These are phyloP conservation scores for Chymomyza fuscimana DNA, from an alignment of 2,888 invertebrate species.

Conservation along the genomic window DNA sequence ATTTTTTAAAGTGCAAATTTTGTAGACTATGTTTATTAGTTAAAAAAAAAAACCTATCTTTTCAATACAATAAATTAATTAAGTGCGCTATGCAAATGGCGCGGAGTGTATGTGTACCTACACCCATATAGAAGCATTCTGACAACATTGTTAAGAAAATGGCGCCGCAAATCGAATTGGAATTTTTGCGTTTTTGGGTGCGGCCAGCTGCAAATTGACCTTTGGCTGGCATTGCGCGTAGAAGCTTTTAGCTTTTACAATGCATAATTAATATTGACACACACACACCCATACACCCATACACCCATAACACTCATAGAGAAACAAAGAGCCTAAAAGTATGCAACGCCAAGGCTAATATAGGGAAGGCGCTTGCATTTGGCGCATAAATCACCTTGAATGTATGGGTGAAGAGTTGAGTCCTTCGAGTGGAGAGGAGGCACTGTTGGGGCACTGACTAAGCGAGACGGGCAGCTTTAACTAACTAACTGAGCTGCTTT, in stretches of 20 bases:
- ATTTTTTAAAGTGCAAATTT: too few relatives aligned
- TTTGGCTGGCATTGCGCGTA: constrained; percentile 30
- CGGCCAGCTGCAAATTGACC: constrained; percentile 15
- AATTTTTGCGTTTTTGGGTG: constrained; percentile 12
- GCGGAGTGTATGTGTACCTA: too few relatives aligned
- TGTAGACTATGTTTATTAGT: too few relatives aligned
- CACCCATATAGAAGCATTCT: not conserved
- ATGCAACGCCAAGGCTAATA: constrained; percentile 69
- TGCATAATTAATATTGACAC: constrained; percentile 71
- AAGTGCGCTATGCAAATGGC: too few relatives aligned
- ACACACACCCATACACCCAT: constrained; percentile 9
- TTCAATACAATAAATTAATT: too few relatives aligned
- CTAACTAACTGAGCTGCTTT: constrained; percentile 48
- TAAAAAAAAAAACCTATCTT: too few relatives aligned
- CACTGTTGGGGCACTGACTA: not conserved
- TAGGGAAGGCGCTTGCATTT: constrained; percentile 60
- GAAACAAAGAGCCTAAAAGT: constrained; percentile 24
- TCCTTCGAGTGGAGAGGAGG: constrained; percentile 4
- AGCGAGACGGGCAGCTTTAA: constrained; percentile 14
- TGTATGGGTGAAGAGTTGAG: constrained; percentile 27
- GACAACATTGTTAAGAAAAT: constrained; percentile 26
- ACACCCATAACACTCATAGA: too few relatives aligned
- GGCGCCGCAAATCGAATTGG: constrained; percentile 41
- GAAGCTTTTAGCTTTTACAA: constrained; percentile 6
- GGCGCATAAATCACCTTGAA: constrained; percentile 64